Evolutionary conservation across 1,140 invertebrate species (phyloP).

Genomic region (Cyphomyrmex costatus): DNA sequence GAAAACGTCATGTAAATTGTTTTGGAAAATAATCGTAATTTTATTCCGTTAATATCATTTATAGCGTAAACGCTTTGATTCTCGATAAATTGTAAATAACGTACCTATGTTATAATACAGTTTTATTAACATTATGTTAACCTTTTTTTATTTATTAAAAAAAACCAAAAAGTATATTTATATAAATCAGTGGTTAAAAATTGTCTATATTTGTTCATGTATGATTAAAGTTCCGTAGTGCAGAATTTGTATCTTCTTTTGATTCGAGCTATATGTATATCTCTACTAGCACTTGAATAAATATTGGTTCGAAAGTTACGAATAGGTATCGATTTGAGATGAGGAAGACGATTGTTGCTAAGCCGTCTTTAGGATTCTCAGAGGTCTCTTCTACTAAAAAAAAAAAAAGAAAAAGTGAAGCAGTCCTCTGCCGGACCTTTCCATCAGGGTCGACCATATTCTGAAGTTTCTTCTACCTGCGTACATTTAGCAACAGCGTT

Average conservation of each 20-base stretch:
- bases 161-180: not conserved
- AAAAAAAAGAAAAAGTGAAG: not conserved
- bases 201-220: not conserved
- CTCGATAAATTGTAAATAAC: not conserved
- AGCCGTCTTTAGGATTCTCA: not conserved
- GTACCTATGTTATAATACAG: not conserved
- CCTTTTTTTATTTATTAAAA: not conserved
- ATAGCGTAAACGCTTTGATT: conserved; percentile 1
- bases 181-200: not conserved
- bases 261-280: too few species aligned
- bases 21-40: conserved; percentile 32
- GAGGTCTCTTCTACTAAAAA: not conserved
- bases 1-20: not conserved
- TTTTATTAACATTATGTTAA: not conserved
- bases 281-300: not conserved
- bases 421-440: not conserved
- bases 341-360: not conserved
- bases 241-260: not conserved
- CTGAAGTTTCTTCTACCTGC: conserved; percentile 59
- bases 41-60: conserved; percentile 19
- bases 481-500: conserved; percentile 66
- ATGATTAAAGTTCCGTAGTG: not conserved
- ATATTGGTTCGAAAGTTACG: conserved; percentile 25
- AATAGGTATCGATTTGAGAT: conserved; percentile 13
- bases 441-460: not conserved